These are phyloP conservation scores for Hyles vespertilio DNA, from an alignment of 1,140 invertebrate species.

Conservation along the genomic window DNA sequence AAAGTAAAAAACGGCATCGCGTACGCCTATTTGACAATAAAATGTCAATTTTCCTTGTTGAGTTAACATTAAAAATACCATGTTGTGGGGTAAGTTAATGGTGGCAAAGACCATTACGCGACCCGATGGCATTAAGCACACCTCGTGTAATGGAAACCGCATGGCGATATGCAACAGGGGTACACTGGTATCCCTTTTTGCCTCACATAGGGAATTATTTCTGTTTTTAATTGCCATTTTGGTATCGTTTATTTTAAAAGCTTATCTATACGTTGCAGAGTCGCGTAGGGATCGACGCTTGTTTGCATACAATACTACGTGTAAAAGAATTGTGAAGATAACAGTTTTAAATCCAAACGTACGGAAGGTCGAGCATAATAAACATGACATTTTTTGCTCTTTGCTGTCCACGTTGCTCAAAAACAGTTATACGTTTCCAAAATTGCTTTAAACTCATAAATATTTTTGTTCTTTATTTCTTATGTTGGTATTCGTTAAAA, in stretches of 20 bases:
- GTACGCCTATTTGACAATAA: constrained; percentile 52
- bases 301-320: no score
- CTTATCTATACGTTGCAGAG: no score
- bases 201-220: constrained; percentile 6
- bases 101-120: constrained; percentile 53
- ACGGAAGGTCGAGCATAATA: no score
- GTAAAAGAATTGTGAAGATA: no score
- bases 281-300: no score
- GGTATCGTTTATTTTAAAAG: background rate
- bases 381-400: no score
- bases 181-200: constrained; percentile 28
- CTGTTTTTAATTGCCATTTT: constrained; percentile 21
- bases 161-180: constrained; percentile 40
- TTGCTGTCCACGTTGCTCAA: no score
- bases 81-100: constrained; percentile 56
- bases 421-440: no score
- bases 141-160: constrained; percentile 59
- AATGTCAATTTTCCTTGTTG: constrained; percentile 51
- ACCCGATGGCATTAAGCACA: constrained; percentile 54
- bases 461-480: no score
- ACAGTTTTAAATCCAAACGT: no score
- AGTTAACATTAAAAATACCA: constrained; percentile 57
- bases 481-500: no score
- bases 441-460: no score
- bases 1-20: constrained; percentile 45